Evolutionary conservation across 2,888 invertebrate species (phyloP).

Genomic region (Tetrapedia diversipes): DNA sequence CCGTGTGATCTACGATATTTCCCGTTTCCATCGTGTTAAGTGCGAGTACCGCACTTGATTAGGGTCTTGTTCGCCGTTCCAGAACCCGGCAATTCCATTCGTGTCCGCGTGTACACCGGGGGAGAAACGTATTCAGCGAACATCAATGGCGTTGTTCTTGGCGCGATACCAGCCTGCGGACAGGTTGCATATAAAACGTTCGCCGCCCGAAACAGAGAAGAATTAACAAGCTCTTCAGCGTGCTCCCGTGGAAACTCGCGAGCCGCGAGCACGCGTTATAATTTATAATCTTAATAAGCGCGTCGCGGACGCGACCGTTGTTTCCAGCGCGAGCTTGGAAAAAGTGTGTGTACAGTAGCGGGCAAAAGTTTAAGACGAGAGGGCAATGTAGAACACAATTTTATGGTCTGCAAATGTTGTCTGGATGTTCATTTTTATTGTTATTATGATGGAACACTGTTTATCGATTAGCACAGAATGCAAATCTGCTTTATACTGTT

Average conservation of each 20-base stretch:
- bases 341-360: no score
- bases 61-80: background rate
- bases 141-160: slow-evolving; percentile 1
- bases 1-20: background rate
- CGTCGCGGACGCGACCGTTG: slow-evolving; percentile 18
- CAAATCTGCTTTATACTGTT: no score
- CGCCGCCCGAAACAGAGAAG: background rate
- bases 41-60: background rate
- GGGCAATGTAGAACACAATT: no score
- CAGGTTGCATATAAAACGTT: background rate
- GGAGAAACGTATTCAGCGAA: background rate
- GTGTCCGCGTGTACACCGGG: background rate
- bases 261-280: slow-evolving; percentile 45
- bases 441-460: no score
- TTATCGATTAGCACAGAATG: no score
- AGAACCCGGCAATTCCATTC: background rate
- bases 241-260: slow-evolving; percentile 4
- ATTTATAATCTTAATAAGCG: slow-evolving; percentile 69
- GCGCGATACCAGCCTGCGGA: no score
- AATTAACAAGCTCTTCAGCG: background rate
- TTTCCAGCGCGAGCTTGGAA: slow-evolving; percentile 6
- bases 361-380: no score
- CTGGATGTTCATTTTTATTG: no score
- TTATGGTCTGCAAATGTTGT: no score
- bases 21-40: background rate